Base-by-base conservation (phyloP, 2,888 invertebrate genomes). In the Coenonympha arcania region DNA sequence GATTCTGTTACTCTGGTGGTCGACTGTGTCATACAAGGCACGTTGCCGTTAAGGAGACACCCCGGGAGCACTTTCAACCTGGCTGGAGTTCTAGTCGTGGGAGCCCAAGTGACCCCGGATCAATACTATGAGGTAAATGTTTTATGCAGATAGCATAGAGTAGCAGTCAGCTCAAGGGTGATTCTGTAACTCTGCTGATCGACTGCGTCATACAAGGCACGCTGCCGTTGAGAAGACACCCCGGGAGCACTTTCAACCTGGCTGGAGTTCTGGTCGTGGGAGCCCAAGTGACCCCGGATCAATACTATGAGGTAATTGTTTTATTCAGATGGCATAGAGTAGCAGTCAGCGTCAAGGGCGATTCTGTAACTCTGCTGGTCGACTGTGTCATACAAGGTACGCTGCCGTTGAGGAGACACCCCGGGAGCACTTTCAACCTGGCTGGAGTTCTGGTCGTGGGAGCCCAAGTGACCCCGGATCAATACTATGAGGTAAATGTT, bases 121-220 rank as follows among this genome's bases (percentile, higher is more conserved):
- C 89, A 90, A 57, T 89, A 87, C 64, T 92, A 87, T 64, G 86
- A 88, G 65, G 91, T 91, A 71, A 33, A 6, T 28, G 54, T 50
- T 37, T 26, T 46, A 11, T 46, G 43, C 13, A 93, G 93, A 54
- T 96, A 95, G 95, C 95, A 95, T 75, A 90, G 95, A 33, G 67
- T 95, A 56, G 93, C 92, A 2, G 79, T 96, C 55, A 94, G 94
- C 65, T 87, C 95, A 37, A 95, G 95, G 76, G 93, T 94, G 0
- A 90, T 69, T 90, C 93, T 0, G 90, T 91, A 1, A 94, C 94
- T 0, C 71, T 95, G 47, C 88, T 94, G 39, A 83, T 92, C 46
- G 94, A 95, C 75, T 95, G 95, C 64, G 82, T 89, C 26, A 89
- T 90, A 41, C 84, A 87, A 45, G 79, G 75, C 40, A 93, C 93